These are phyloP conservation scores for Ophion obscuratus DNA, from an alignment of 2,888 invertebrate genomes.

Conservation along the genomic window DNA sequence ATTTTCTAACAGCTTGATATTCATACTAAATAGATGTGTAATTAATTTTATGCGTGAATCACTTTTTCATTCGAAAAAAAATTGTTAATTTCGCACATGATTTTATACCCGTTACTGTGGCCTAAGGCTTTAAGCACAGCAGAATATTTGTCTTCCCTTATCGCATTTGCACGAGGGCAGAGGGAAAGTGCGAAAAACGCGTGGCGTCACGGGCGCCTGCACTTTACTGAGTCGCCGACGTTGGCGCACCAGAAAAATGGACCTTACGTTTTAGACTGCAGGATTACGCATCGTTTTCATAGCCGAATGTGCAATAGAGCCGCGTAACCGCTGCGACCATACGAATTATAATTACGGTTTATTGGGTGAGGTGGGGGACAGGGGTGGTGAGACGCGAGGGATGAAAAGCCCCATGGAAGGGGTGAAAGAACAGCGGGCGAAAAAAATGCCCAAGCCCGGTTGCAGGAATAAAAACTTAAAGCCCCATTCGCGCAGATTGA, in stretches of 20 bases:
- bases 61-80: too few species aligned
- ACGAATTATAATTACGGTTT: slow-evolving; percentile 75
- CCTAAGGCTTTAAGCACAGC: too few species aligned
- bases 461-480: slow-evolving; percentile 72
- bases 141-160: too few species aligned
- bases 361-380: slow-evolving; percentile 32
- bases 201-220: neutral
- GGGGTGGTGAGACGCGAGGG: slow-evolving; percentile 21
- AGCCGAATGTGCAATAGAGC: slow-evolving; percentile 38
- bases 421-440: slow-evolving; percentile 53
- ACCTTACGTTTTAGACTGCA: slow-evolving; percentile 22
- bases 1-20: too few species aligned
- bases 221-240: neutral
- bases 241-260: slow-evolving; percentile 10
- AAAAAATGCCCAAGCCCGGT: slow-evolving; percentile 53
- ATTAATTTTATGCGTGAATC: too few species aligned
- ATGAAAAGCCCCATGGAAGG: slow-evolving; percentile 50
- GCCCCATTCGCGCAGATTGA: slow-evolving; percentile 68
- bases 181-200: neutral
- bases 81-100: too few species aligned
- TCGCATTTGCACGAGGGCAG: neutral
- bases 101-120: too few species aligned
- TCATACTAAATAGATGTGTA: too few species aligned
- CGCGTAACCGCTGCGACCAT: slow-evolving; percentile 60
- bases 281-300: slow-evolving; percentile 54